A percentile compares a stretch with the other conserved stretches of the same genome.
phyloP scores from a whole-genome alignment of 2,888 invertebrate genomes.

The Campopleginae sp. region DNA sequence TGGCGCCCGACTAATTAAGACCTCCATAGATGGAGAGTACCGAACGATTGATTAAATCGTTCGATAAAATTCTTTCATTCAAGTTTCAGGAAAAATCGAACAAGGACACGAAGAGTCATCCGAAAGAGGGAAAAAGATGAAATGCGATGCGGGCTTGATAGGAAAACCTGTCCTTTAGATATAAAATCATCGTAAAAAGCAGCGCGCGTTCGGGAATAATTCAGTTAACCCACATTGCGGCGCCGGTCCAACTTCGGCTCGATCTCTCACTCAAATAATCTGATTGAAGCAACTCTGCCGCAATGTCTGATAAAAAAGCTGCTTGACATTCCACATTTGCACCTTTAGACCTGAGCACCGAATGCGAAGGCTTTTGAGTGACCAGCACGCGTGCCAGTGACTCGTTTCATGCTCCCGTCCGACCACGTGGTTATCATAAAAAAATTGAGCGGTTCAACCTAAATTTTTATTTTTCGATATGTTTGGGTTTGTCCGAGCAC shows the following conservation, averaged over 20 bases:
- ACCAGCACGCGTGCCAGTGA: conserved; percentile 72
- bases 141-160: conserved; percentile 20
- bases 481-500: not conserved
- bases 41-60: conserved; percentile 34
- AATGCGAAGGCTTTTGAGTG: conserved; percentile 10
- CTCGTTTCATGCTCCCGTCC: conserved; percentile 1
- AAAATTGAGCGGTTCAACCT: not conserved
- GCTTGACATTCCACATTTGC: conserved; percentile 78
- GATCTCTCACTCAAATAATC: conserved; percentile 75
- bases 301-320: conserved; percentile 78
- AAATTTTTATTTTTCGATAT: not conserved
- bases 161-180: conserved; percentile 39
- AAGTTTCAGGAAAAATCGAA: conserved; percentile 29
- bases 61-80: conserved; percentile 39
- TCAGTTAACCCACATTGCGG: conserved; percentile 24
- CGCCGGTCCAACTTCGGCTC: conserved; percentile 64
- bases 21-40: conserved; percentile 1
- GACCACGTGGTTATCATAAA: not conserved
- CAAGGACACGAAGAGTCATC: conserved; percentile 42
- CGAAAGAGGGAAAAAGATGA: conserved; percentile 19
- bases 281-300: conserved; percentile 76
- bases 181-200: conserved; percentile 15
- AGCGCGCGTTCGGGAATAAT: conserved; percentile 18
- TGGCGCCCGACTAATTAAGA: conserved; percentile 31
- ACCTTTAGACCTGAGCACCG: conserved; percentile 37